A percentile compares a stretch with the other conserved stretches of the same genome.
Conservation (phyloP, 2,888 invertebrate species). For the Allygus modestus region DNA sequence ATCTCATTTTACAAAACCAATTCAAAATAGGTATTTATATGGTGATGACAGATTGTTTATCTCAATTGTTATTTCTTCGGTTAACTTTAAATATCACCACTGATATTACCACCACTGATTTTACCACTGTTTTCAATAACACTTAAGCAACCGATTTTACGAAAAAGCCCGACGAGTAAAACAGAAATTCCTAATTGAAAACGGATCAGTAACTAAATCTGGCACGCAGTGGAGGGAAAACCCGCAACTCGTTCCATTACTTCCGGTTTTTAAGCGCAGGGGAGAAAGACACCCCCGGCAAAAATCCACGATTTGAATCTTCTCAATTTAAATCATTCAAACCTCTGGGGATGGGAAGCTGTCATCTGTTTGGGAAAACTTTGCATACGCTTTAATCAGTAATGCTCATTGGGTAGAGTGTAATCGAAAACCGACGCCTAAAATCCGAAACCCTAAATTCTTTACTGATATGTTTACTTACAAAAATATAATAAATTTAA, state of each 20-base stretch:
- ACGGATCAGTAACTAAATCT: background rate
- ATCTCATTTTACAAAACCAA: too few species aligned
- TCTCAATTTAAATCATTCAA: conserved; percentile 9
- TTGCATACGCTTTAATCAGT: background rate
- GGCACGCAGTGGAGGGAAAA: background rate
- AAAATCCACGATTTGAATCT: conserved; percentile 21
- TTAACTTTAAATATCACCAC: too few species aligned
- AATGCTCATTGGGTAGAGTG: background rate
- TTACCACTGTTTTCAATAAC: too few species aligned
- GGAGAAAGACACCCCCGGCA: background rate
- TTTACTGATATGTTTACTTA: too few species aligned
- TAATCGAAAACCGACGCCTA: background rate
- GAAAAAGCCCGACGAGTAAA: background rate
- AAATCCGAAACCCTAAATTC: too few species aligned
- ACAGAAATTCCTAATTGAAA: conserved; percentile 1
- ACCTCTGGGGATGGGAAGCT: background rate
- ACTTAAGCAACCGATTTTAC: too few species aligned
- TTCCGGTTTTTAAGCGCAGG: conserved; percentile 8
- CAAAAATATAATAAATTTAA: too few species aligned
- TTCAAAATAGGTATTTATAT: too few species aligned
- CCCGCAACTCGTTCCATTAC: conserved; percentile 5
- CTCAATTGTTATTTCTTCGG: too few species aligned
- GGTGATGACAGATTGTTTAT: too few species aligned
- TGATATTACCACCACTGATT: too few species aligned
- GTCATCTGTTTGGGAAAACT: conserved; percentile 11